phyloP scores from a whole-genome alignment of 2,888 invertebrate genomes.

The Crocallis elinguaria region DNA sequence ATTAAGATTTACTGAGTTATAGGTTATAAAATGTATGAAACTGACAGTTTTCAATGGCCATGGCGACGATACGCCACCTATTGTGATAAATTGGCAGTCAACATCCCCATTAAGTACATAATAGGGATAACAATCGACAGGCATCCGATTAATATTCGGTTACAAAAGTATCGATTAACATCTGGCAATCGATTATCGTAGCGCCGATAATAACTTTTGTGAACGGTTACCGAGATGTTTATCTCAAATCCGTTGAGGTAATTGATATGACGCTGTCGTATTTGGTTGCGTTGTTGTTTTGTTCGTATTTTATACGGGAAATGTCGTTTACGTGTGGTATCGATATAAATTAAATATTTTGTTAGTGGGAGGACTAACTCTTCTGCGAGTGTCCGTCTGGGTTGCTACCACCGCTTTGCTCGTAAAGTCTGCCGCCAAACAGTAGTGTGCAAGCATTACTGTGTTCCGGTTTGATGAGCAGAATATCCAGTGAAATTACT shows the following conservation, averaged over 20 bases:
- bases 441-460: too few relatives aligned
- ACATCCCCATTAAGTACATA: not conserved
- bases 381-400: too few relatives aligned
- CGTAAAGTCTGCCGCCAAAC: too few relatives aligned
- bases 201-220: constrained; percentile 29
- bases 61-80: too few relatives aligned
- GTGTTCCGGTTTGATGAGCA: too few relatives aligned
- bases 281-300: constrained; percentile 11
- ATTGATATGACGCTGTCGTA: constrained; percentile 19
- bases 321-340: not conserved
- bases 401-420: too few relatives aligned
- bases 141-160: constrained; percentile 38
- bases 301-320: not conserved
- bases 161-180: constrained; percentile 41
- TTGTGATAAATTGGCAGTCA: too few relatives aligned
- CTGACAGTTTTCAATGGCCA: too few relatives aligned
- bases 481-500: too few relatives aligned
- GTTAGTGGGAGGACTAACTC: too few relatives aligned
- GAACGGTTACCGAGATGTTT: constrained; percentile 24
- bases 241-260: constrained; percentile 27
- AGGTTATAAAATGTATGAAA: too few relatives aligned
- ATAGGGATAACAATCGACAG: constrained; percentile 24
- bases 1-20: too few relatives aligned
- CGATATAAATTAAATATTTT: not conserved
- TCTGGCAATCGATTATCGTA: constrained; percentile 29